Percentiles rank a stretch among this genome's conserved stretches.
These are phyloP conservation scores for Germaria angustata DNA, from an alignment of 2,888 invertebrate genomes.

Conservation along the genomic window DNA sequence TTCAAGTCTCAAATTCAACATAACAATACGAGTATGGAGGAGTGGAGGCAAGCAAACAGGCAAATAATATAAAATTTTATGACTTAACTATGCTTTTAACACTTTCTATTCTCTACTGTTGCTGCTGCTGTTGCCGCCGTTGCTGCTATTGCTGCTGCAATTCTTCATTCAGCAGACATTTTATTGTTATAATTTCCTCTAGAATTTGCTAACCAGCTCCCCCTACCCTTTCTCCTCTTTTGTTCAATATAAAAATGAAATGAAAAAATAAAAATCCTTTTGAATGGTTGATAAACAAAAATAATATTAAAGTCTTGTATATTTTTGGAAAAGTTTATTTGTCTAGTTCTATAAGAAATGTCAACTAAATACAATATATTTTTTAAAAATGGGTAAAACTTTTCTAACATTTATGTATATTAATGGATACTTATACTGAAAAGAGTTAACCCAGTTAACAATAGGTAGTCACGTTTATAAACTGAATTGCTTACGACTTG, in stretches of 20 bases:
- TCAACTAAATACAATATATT: neutral
- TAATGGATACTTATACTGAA: neutral
- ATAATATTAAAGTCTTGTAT: constrained; percentile 26
- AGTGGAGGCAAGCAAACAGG: neutral
- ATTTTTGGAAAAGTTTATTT: constrained; percentile 7
- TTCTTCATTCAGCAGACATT: constrained; percentile 11
- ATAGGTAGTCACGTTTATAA: no score
- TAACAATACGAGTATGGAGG: neutral
- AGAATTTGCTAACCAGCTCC: neutral
- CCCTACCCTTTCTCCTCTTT: neutral
- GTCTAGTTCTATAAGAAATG: neutral
- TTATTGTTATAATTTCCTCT: neutral
- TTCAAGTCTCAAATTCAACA: constrained; percentile 23
- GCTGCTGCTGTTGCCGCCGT: neutral
- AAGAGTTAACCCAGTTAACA: neutral
- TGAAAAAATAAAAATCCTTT: neutral
- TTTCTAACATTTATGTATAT: constrained; percentile 21
- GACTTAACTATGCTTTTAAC: constrained; percentile 62
- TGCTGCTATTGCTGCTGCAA: neutral
- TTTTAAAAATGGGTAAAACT: neutral
- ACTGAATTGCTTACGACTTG: no score
- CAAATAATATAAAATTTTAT: constrained; percentile 58
- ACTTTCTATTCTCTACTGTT: constrained; percentile 35
- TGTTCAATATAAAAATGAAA: neutral
- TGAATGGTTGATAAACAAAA: constrained; percentile 41